A percentile compares a stretch with the other conserved stretches of the same genome.
Evolutionary conservation across 2,797 vertebrate species (phyloP).

Genomic region (Ficedula albicollis): DNA sequence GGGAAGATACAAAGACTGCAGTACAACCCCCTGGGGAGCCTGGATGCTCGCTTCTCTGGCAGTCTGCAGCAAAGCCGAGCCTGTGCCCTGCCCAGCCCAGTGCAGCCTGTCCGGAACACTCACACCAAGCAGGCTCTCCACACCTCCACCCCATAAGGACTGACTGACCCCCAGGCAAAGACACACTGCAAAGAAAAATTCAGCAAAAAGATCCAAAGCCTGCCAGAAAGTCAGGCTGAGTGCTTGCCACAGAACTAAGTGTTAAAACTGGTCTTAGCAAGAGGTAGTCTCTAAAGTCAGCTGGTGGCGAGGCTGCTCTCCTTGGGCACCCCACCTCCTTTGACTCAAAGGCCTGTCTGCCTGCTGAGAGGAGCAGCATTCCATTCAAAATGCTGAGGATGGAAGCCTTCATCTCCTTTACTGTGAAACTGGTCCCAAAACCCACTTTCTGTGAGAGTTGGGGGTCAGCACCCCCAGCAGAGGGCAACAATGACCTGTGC

Average conservation of each 20-base stretch:
- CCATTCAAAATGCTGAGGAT: background rate
- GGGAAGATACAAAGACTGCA: background rate
- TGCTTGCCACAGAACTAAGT: background rate
- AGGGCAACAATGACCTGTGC: background rate
- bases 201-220: background rate
- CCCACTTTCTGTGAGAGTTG: background rate
- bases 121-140: background rate
- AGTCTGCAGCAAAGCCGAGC: background rate
- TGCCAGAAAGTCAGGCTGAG: background rate
- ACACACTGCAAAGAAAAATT: background rate
- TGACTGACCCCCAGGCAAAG: background rate
- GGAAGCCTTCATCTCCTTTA: background rate
- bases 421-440: background rate
- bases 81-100: background rate
- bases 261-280: background rate
- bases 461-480: background rate
- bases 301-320: background rate
- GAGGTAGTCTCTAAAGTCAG: background rate
- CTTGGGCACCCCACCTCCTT: accelerated
- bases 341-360: background rate
- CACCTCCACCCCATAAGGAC: accelerated
- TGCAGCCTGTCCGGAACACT: accelerated
- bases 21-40: background rate
- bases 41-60: background rate
- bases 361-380: background rate